A percentile compares a stretch with the other conserved stretches of the same genome.
These are phyloP conservation scores for Azorinus chamasolen DNA, from an alignment of 2,888 invertebrate genomes.

Conservation along the genomic window DNA sequence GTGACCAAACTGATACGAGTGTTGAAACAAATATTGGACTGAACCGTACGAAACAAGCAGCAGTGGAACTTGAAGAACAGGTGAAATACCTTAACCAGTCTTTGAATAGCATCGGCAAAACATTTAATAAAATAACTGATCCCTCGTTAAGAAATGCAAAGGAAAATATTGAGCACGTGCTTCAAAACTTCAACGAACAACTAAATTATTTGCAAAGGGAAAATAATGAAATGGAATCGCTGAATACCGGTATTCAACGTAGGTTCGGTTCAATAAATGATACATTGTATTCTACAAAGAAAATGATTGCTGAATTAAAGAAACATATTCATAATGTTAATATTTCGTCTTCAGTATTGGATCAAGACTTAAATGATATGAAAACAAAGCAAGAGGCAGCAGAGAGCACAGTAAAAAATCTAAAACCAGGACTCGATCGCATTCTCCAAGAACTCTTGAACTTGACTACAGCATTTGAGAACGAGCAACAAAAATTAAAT, in stretches of 20 bases:
- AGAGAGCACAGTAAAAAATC: conserved; percentile 3
- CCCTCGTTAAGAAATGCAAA: conserved; percentile 23
- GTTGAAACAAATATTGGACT: neutral
- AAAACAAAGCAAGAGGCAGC: conserved; percentile 8
- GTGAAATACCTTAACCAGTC: conserved; percentile 5
- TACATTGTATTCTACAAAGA: conserved; percentile 33
- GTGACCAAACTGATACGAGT: neutral
- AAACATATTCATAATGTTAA: conserved; percentile 30
- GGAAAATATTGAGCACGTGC: conserved; percentile 20
- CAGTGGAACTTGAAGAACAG: neutral
- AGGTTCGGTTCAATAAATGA: conserved; percentile 14
- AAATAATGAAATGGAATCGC: conserved; percentile 1
- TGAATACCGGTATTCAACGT: conserved; percentile 1
- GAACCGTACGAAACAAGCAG: neutral
- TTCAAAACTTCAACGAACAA: conserved; percentile 19
- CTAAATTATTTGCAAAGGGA: conserved; percentile 11
- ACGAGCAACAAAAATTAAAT: conserved; percentile 48
- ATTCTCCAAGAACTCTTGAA: conserved; percentile 26
- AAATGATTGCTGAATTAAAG: conserved; percentile 26
- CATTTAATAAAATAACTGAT: conserved; percentile 49
- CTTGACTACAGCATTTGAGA: conserved; percentile 13
- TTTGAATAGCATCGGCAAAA: neutral
- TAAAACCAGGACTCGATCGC: conserved; percentile 26
- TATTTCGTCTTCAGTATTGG: conserved; percentile 2
- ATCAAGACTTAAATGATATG: conserved; percentile 10